A percentile compares a stretch with the other conserved stretches of the same genome.
phyloP scores from a whole-genome alignment of 2,888 invertebrate genomes.

The Galerucella pusilla region DNA sequence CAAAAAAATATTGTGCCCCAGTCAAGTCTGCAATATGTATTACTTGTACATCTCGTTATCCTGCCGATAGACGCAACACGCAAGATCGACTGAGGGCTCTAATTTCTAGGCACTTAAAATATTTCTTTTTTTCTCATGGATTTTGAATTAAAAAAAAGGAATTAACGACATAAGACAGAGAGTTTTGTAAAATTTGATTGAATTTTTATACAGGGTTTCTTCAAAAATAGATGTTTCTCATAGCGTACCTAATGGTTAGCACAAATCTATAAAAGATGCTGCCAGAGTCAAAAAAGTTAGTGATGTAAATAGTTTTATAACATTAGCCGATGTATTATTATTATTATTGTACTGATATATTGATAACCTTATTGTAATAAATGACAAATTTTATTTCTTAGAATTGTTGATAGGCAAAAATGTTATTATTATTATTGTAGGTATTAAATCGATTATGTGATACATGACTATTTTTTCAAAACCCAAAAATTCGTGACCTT shows the following conservation, averaged over 20 bases:
- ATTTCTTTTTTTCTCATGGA: too few relatives aligned
- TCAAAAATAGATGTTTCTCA: constrained; percentile 53
- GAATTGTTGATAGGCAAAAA: constrained; percentile 58
- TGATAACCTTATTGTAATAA: constrained; percentile 54
- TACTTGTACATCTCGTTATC: too few relatives aligned
- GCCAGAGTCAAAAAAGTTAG: constrained; percentile 52
- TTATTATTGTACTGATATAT: constrained; percentile 52
- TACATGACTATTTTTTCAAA: background rate
- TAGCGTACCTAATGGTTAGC: constrained; percentile 49
- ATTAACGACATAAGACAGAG: too few relatives aligned
- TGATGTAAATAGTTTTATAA: constrained; percentile 62
- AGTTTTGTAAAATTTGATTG: background rate
- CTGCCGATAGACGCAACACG: too few relatives aligned
- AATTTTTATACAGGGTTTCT: constrained; percentile 52
- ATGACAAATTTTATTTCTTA: constrained; percentile 55
- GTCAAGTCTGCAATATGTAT: too few relatives aligned
- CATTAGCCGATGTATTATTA: constrained; percentile 56
- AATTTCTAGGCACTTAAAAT: too few relatives aligned
- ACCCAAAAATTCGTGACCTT: background rate
- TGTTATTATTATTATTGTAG: constrained; percentile 59
- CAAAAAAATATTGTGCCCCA: too few relatives aligned
- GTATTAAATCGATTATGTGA: constrained; percentile 54
- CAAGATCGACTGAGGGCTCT: too few relatives aligned
- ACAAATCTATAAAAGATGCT: constrained; percentile 40
- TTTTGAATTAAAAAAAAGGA: too few relatives aligned